Base-by-base conservation (phyloP, 2,888 invertebrate genomes). In the Leptinotarsa juncta region DNA sequence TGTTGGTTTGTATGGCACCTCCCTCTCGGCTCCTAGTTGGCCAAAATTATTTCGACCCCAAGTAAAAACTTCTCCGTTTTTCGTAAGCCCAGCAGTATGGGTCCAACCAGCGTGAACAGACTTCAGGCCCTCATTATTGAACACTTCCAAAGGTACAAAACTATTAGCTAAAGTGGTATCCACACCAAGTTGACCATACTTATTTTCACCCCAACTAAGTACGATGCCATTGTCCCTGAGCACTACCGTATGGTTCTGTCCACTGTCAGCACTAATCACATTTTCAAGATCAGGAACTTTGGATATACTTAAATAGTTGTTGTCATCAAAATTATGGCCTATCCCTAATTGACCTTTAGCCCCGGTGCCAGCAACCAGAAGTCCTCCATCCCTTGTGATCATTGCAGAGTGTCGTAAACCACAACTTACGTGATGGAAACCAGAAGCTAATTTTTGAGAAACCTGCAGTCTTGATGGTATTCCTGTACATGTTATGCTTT, bases 41-140 rank as follows among this genome's bases (percentile, higher is more conserved):
- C 94, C 95, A 87, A 95, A 95, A 81, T 91, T 92, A 85, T 95
- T 95, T 82, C 96, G 90, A 3, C 96, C 96, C 95, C 95, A 96
- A 16, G 92, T 89, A 42, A 91, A 88, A n/a, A 96, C 86, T 74
- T 90, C 89, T 16, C 93, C 92, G 84, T 90, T 89, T 77, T 91
- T 91, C 16, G 92, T 89, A 87, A 92, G 88, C 15, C 92, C 88
- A 4, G 93, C 90, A 81, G 92, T 92, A 86, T 96, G 95, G 1
- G 94, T 95, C 96, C 96, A 96, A 4, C 96, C 96, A 81, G 92
- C 90, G 79, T 90, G 87, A 49, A 95, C 88, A 75, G 90, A 90
- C 72, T 88, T 89, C 16, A 93, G 89, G 75, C 89, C 87, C 75
- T 90, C 89, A 78, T 90, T 90, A 66, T 91, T 90, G 78, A 90